These are phyloP conservation scores for Microctenopoma lineatum DNA, from an alignment of 2,797 vertebrate genomes.

Conservation along the genomic window DNA sequence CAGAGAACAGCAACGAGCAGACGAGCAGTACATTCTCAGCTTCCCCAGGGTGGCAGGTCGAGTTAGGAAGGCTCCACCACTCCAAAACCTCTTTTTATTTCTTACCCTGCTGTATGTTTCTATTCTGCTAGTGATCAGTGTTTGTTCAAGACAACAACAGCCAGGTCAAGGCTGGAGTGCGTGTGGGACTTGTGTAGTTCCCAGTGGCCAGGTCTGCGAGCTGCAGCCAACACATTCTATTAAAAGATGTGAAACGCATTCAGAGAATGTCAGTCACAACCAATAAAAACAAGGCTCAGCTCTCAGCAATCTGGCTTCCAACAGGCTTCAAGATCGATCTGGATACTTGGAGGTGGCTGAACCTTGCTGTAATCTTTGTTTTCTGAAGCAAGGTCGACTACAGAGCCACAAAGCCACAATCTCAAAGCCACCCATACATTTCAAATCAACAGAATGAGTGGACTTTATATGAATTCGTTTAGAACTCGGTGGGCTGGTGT, in stretches of 20 bases:
- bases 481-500: not conserved
- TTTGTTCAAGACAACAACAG: slow-evolving; percentile 62
- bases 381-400: slow-evolving; percentile 39
- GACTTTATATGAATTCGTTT: not conserved
- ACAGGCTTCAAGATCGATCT: slow-evolving; percentile 45
- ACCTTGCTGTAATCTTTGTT: slow-evolving; percentile 44
- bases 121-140: slow-evolving; percentile 32
- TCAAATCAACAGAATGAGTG: not conserved
- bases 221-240: slow-evolving; percentile 69
- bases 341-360: slow-evolving; percentile 39
- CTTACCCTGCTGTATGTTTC: slow-evolving; percentile 30
- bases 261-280: slow-evolving; percentile 73
- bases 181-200: slow-evolving; percentile 61
- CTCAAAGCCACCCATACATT: not conserved
- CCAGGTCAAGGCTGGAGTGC: slow-evolving; percentile 53
- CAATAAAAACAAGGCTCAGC: slow-evolving; percentile 59
- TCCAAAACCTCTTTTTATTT: slow-evolving; percentile 37
- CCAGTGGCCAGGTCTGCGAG: slow-evolving; percentile 66
- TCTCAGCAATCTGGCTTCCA: slow-evolving; percentile 39
- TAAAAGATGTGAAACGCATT: slow-evolving; percentile 82
- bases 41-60: slow-evolving; percentile 42
- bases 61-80: slow-evolving; percentile 36
- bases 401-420: not conserved
- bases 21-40: slow-evolving; percentile 37
- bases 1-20: slow-evolving; percentile 22